These are phyloP conservation scores for Rafetus swinhoei DNA, from an alignment of 2,113 vertebrate genomes.

Conservation along the genomic window DNA sequence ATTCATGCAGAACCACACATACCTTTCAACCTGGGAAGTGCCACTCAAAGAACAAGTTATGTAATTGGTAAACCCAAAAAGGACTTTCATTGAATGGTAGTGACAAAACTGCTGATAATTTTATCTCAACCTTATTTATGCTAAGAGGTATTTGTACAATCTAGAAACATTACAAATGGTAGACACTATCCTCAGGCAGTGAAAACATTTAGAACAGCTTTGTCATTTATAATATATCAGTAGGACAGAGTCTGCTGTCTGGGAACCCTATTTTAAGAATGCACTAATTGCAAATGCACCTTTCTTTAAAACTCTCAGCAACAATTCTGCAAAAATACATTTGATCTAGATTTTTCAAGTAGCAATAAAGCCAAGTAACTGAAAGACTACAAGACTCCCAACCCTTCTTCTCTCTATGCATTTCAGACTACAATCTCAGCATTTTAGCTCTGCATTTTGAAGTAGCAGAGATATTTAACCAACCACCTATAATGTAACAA, in stretches of 20 bases:
- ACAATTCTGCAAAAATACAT: background rate
- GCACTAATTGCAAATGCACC: background rate
- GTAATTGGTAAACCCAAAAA: background rate
- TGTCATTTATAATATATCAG: background rate
- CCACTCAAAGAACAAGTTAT: background rate
- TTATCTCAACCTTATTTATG: background rate
- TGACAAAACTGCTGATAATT: background rate
- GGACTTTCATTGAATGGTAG: background rate
- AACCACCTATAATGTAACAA: background rate
- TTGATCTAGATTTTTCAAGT: background rate
- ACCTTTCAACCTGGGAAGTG: background rate
- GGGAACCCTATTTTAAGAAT: background rate
- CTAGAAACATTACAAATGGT: background rate
- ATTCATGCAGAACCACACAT: background rate
- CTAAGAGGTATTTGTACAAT: background rate
- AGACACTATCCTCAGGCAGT: background rate
- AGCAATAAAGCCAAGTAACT: background rate
- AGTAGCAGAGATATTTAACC: background rate
- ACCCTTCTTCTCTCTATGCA: background rate
- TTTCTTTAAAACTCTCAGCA: background rate
- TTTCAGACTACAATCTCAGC: background rate
- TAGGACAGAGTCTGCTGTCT: background rate
- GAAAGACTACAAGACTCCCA: background rate
- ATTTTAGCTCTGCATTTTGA: background rate
- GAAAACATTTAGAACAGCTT: background rate